These are phyloP conservation scores for Muricea muricata DNA, from an alignment of 92 coral and sea anemone genomes.

Conservation along the genomic window DNA sequence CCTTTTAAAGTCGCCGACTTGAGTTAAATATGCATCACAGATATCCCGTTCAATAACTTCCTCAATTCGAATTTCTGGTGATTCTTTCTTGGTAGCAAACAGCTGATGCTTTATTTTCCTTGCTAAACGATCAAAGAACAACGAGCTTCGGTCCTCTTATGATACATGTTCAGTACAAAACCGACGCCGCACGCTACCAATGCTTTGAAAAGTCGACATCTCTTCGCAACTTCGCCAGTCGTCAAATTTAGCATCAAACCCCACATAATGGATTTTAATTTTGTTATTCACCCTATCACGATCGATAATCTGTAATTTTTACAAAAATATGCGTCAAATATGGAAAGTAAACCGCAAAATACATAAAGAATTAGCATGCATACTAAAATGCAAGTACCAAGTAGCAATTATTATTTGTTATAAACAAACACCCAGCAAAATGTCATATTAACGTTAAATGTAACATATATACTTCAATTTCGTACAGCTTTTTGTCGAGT, in stretches of 20 bases:
- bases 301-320: too few species aligned
- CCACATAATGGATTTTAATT: constrained; percentile 61
- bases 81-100: not conserved
- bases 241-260: constrained; percentile 46
- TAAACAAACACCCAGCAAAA: too few species aligned
- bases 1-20: not conserved
- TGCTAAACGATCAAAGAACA: not conserved
- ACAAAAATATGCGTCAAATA: too few species aligned
- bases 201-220: not conserved
- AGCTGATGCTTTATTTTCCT: not conserved
- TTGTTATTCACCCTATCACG: constrained; percentile 44
- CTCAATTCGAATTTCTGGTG: not conserved
- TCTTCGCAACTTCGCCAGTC: constrained; percentile 60
- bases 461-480: constrained; percentile 57
- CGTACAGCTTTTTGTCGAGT: constrained; percentile 56
- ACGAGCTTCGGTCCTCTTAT: not conserved
- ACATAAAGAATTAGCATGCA: too few species aligned
- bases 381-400: too few species aligned
- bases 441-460: too few species aligned
- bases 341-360: too few species aligned
- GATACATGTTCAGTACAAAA: not conserved
- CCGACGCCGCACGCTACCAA: not conserved
- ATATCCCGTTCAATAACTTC: not conserved
- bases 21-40: not conserved
- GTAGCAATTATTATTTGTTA: too few species aligned